Evolutionary conservation across 2,797 vertebrate genomes (phyloP).

Genomic region (Delichon dasypus): DNA sequence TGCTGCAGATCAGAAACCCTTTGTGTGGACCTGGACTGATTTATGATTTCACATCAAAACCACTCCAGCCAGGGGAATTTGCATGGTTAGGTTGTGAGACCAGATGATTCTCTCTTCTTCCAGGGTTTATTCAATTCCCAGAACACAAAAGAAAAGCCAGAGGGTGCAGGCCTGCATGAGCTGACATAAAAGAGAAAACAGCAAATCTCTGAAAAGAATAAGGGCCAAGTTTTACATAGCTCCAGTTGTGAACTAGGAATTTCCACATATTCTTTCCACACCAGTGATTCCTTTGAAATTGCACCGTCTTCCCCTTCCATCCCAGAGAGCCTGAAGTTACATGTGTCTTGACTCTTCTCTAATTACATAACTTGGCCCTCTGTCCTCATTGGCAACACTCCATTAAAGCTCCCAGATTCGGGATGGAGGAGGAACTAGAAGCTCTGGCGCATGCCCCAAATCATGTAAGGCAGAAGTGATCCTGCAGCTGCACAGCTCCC

Average conservation of each 20-base stretch:
- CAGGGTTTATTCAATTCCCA: conserved; percentile 49
- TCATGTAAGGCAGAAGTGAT: conserved; percentile 7
- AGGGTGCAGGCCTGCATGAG: conserved; percentile 44
- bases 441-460: background rate
- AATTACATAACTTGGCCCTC: background rate
- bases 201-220: conserved; percentile 30
- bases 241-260: conserved; percentile 47
- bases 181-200: conserved; percentile 54
- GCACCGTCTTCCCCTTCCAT: conserved; percentile 10
- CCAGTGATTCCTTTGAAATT: conserved; percentile 51
- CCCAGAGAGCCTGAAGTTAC: conserved; percentile 13
- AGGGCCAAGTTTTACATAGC: conserved; percentile 49
- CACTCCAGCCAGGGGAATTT: conserved; percentile 29
- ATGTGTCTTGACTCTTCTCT: background rate
- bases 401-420: background rate
- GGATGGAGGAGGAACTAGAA: background rate
- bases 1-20: conserved; percentile 22
- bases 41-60: conserved; percentile 59
- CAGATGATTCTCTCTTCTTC: conserved; percentile 56
- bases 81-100: conserved; percentile 46
- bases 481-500: background rate
- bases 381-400: background rate
- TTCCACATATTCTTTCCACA: conserved; percentile 58
- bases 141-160: conserved; percentile 60
- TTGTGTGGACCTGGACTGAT: conserved; percentile 43